Percentiles rank a stretch among this genome's conserved stretches.
Evolutionary conservation across 2,113 vertebrate species (phyloP).

Genomic region (Phylloscopus whistleri): DNA sequence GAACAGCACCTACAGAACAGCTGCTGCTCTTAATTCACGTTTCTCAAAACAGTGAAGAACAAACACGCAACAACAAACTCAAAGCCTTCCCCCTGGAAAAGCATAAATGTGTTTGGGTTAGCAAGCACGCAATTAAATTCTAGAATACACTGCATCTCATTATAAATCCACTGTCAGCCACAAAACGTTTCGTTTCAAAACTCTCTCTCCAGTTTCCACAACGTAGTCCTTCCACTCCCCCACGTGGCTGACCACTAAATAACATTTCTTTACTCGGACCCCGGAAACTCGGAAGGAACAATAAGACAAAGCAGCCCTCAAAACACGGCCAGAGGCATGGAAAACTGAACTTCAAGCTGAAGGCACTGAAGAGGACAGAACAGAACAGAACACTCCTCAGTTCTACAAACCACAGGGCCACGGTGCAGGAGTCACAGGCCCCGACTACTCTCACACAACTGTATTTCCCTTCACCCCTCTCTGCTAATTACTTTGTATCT

Average conservation of each 20-base stretch:
- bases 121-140: not conserved
- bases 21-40: not conserved
- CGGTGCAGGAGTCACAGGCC: not conserved
- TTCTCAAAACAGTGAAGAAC: not conserved
- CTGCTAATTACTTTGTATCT: not conserved
- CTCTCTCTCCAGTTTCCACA: not conserved
- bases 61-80: not conserved
- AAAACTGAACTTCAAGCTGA: not conserved
- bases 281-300: not conserved
- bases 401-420: not conserved
- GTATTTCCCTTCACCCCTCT: not conserved
- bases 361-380: not conserved
- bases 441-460: not conserved
- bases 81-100: not conserved
- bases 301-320: not conserved
- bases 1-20: not conserved
- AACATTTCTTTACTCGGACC: not conserved
- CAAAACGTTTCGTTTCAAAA: not conserved
- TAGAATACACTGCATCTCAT: not conserved
- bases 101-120: not conserved
- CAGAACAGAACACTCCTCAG: not conserved
- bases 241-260: constrained; percentile 4
- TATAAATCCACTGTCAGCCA: not conserved
- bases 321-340: not conserved
- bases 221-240: constrained; percentile 20